Conservation (phyloP, 2,113 vertebrate genomes). For the Phrynocephalus versicolor region DNA sequence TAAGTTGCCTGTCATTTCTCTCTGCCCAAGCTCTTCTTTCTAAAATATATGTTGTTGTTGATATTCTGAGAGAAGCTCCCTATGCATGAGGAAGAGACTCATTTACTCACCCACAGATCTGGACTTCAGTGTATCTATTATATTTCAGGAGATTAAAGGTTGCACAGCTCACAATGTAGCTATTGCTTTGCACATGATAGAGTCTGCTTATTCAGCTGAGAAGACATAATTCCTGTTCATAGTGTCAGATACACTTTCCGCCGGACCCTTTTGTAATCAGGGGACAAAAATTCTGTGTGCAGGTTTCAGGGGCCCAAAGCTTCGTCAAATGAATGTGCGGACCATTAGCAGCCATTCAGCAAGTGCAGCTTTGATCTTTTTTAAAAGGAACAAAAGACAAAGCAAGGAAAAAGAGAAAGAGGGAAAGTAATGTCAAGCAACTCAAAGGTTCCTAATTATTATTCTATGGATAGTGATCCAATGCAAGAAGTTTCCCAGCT, state of each 20-base stretch:
- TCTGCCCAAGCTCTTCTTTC: neutral
- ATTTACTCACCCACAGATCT: slow-evolving; percentile 43
- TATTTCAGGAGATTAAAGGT: slow-evolving; percentile 45
- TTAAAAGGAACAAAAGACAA: slow-evolving; percentile 56
- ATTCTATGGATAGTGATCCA: slow-evolving; percentile 79
- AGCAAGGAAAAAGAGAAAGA: slow-evolving; percentile 43
- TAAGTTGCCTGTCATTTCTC: slow-evolving; percentile 11
- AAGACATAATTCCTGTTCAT: slow-evolving; percentile 68
- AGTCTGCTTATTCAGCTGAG: slow-evolving; percentile 48
- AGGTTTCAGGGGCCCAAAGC: slow-evolving; percentile 62
- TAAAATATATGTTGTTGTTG: fast-evolving
- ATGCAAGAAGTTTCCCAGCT: slow-evolving; percentile 82
- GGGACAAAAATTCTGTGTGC: slow-evolving; percentile 24
- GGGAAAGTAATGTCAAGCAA: slow-evolving; percentile 77
- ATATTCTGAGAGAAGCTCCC: neutral
- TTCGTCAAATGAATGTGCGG: slow-evolving; percentile 64
- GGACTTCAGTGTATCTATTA: slow-evolving; percentile 30
- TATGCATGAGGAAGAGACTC: slow-evolving; percentile 32
- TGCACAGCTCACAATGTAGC: slow-evolving; percentile 49
- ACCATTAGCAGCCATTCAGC: slow-evolving; percentile 76
- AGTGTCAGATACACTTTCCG: slow-evolving; percentile 65
- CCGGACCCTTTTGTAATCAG: slow-evolving; percentile 54
- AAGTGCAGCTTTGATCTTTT: slow-evolving; percentile 77
- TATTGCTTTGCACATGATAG: slow-evolving; percentile 57
- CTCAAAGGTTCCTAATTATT: slow-evolving; percentile 79